phyloP scores from a whole-genome alignment of 2,113 vertebrate genomes.

The Perccottus glenii region DNA sequence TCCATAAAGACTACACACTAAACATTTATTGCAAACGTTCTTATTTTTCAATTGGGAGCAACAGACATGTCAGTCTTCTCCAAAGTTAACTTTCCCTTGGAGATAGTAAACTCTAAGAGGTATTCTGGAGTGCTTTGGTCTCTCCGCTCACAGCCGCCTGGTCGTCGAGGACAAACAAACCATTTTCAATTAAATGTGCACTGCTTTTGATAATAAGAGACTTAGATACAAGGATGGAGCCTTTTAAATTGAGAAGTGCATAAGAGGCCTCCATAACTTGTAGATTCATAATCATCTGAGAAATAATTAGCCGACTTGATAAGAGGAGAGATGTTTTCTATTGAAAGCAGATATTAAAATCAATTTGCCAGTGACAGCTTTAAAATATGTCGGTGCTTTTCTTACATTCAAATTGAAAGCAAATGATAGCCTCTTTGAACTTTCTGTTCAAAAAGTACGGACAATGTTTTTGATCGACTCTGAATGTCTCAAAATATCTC shows the following conservation, averaged over 20 bases:
- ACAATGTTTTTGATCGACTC: too few relatives aligned
- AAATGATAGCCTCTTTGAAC: too few relatives aligned
- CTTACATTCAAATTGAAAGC: too few relatives aligned
- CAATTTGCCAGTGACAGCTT: too few relatives aligned
- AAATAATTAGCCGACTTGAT: background rate
- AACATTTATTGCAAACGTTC: background rate
- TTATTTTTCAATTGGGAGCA: background rate
- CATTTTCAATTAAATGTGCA: slow-evolving; percentile 1
- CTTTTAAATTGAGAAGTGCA: background rate
- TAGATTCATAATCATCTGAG: background rate
- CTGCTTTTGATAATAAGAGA: slow-evolving; percentile 2
- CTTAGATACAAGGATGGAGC: background rate
- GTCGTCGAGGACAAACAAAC: background rate
- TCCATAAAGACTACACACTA: background rate
- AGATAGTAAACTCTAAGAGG: slow-evolving; percentile 1
- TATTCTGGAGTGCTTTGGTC: background rate
- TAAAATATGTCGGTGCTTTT: too few relatives aligned
- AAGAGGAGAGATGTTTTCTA: background rate
- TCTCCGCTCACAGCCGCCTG: background rate
- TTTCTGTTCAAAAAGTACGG: too few relatives aligned
- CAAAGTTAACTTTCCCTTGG: slow-evolving; percentile 3
- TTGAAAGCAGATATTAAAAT: background rate
- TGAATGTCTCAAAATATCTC: too few relatives aligned
- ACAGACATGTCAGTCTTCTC: slow-evolving; percentile 3
- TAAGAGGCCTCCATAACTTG: background rate